Percentiles rank a stretch among this genome's conserved stretches.
Evolutionary conservation across 2,113 vertebrate species (phyloP).

Genomic region (Paraplagusia blochii): DNA sequence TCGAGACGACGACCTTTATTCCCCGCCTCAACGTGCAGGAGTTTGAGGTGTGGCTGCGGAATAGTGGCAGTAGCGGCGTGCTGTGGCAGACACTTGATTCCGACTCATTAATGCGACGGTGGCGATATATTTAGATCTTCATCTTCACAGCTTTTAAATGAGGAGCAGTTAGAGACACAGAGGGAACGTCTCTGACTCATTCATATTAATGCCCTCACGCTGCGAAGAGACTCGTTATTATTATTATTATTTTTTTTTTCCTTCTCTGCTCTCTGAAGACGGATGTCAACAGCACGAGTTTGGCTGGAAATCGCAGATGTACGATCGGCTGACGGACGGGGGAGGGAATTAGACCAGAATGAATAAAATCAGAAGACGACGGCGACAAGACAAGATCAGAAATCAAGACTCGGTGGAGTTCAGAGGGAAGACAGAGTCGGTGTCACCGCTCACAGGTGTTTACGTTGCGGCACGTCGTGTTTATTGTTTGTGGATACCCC

Average conservation of each 20-base stretch:
- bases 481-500: constrained; percentile 35
- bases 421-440: constrained; percentile 9
- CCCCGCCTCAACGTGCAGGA: constrained; percentile 52
- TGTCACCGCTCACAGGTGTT: constrained; percentile 18
- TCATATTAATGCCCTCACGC: constrained; percentile 71
- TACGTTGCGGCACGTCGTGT: constrained; percentile 13
- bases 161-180: constrained; percentile 64
- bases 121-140: constrained; percentile 64
- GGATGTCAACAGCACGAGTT: constrained; percentile 59
- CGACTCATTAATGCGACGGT: constrained; percentile 67
- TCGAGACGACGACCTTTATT: constrained; percentile 69
- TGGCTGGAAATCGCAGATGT: constrained; percentile 44
- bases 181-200: constrained; percentile 56
- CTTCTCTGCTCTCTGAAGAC: constrained; percentile 33
- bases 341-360: background rate
- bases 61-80: constrained; percentile 39
- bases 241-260: constrained; percentile 32
- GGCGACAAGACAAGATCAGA: too few relatives aligned
- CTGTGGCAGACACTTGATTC: constrained; percentile 68
- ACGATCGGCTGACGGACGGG: constrained; percentile 29
- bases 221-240: constrained; percentile 70
- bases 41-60: constrained; percentile 30
- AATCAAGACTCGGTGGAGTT: constrained; percentile 55
- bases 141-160: constrained; percentile 66
- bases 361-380: constrained; percentile 14